Evolutionary conservation across 2,113 vertebrate genomes (phyloP), one percentile per base, ranked within the genome.

Genomic region (Martes martes): DNA sequence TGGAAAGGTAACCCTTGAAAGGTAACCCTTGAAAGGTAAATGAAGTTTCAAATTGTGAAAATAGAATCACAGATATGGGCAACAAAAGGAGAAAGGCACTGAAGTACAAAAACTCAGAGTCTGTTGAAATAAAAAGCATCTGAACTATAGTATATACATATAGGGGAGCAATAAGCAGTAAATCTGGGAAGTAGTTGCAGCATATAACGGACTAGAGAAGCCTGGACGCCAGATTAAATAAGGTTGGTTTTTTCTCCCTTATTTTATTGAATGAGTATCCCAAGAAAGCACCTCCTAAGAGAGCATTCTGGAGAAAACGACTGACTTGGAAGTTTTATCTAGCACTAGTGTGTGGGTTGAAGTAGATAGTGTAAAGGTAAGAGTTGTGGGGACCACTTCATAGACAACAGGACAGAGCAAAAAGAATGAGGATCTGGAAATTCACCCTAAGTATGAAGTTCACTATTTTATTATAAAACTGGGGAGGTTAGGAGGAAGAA

Each of bases 1-100:
- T 71, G 95, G 59, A 91, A 39, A 39, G 39, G 39, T 39, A 39
- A 71, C 8, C 91, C 36, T 71, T 96, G 59, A 91, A 80, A 93
- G 0, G 8, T 33, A 15, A 80, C 8, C 93, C 36, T 71, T 96
- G 59, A 91, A 84, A 94, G 0, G 11, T 33, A 15, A 84, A 47
- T 65, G 19, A 76, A 7, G 91, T 91, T 91, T 95, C 47, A 84
- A 89, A 97, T 74, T 26, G 11, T 55, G 71, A 89, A 95, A 63
- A 33, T n/a, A 26, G 26, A 93, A 65, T 78, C 59, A 74, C 2
- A 89, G 16, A 50, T 67, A 88, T n/a, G 31, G 52, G 16, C 31
- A 88, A 65, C 6, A 73, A 84, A 92, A 76, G 28, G 33, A 81
- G 7, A 87, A 91, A 80, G 19, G 6, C 7, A 76, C 24, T 31